Evolutionary conservation across 92 coral and sea anemone species (phyloP).

Genomic region (Zoanthus sansibaricus): DNA sequence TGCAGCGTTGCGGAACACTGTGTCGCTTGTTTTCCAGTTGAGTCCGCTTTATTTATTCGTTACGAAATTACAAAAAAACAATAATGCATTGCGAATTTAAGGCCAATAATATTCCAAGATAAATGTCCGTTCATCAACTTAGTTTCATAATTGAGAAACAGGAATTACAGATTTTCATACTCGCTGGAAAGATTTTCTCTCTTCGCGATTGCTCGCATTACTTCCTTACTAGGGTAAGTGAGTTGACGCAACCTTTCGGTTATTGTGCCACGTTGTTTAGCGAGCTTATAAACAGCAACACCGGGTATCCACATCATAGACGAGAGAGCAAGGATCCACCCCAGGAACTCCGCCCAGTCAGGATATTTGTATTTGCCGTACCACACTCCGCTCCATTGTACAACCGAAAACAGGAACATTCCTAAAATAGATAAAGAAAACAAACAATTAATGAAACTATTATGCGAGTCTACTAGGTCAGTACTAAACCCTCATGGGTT

Average conservation of each 20-base stretch:
- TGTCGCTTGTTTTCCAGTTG: no score
- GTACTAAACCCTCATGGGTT: no score
- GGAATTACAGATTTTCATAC: conserved; percentile 12
- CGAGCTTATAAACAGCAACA: conserved; percentile 85
- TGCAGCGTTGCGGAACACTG: no score
- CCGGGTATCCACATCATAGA: conserved; percentile 98
- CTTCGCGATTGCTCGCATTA: conserved; percentile 78
- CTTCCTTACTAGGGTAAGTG: conserved; percentile 71
- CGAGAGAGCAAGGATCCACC: conserved; percentile 93
- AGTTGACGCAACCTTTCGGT: conserved; percentile 62
- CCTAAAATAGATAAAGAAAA: conserved; percentile 54
- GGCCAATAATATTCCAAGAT: no score
- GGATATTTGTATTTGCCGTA: conserved; percentile 91
- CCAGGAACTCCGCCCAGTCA: conserved; percentile 89
- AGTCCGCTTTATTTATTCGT: no score
- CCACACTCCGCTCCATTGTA: conserved; percentile 89
- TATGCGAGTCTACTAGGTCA: no score
- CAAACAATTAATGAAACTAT: no score
- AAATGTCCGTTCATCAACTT: no score
- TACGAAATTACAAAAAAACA: no score
- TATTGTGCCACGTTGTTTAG: conserved; percentile 61
- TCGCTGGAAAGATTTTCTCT: conserved; percentile 78
- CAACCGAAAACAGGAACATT: conserved; percentile 83
- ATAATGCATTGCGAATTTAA: no score
- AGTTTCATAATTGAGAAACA: background rate